Evolutionary conservation across 2,113 vertebrate species (phyloP).

Genomic region (Pangasianodon hypophthalmus): DNA sequence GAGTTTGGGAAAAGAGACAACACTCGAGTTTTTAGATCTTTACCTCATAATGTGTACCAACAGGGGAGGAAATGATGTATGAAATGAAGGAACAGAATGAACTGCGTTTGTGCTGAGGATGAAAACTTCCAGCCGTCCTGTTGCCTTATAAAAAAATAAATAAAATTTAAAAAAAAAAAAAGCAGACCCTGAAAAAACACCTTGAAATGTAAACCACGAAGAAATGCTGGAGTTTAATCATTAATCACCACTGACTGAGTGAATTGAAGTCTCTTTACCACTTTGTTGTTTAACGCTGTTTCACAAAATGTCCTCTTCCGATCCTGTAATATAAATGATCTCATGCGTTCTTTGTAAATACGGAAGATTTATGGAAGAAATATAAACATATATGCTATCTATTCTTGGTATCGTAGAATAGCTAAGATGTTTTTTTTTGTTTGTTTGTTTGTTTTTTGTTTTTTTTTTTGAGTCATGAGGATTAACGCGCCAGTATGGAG

Average conservation of each 20-base stretch:
- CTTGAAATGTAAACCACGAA: slow-evolving; percentile 23
- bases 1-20: not conserved
- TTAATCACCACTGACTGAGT: slow-evolving; percentile 30
- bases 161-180: slow-evolving; percentile 48
- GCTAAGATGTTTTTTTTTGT: slow-evolving; percentile 9
- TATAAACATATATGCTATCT: slow-evolving; percentile 76
- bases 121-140: slow-evolving; percentile 29
- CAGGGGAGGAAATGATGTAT: not conserved
- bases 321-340: slow-evolving; percentile 33
- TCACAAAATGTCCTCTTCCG: not conserved
- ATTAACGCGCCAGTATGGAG: not conserved
- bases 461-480: slow-evolving; percentile 15
- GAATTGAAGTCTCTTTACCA: slow-evolving; percentile 43
- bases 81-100: slow-evolving; percentile 18
- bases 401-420: slow-evolving; percentile 60
- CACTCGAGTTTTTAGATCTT: slow-evolving; percentile 37
- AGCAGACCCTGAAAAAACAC: slow-evolving; percentile 22
- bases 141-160: slow-evolving; percentile 70
- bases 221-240: slow-evolving; percentile 21
- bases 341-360: slow-evolving; percentile 45
- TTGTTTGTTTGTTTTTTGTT: too few species aligned
- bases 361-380: slow-evolving; percentile 65
- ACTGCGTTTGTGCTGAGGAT: not conserved
- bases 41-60: slow-evolving; percentile 45
- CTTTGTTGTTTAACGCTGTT: slow-evolving; percentile 39